phyloP scores from a whole-genome alignment of 2,113 vertebrate species.

The Puffinus mauretanicus region DNA sequence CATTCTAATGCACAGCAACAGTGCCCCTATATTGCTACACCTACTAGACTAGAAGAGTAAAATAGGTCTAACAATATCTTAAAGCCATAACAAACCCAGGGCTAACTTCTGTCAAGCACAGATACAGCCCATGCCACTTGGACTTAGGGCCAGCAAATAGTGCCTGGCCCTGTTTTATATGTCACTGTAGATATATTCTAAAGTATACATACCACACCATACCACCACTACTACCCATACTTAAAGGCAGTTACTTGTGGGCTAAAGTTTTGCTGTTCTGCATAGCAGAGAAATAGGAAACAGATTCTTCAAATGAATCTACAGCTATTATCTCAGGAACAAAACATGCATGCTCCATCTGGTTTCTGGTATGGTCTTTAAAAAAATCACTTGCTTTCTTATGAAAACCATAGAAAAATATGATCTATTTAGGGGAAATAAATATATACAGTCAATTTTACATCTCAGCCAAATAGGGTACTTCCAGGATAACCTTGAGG shows the following conservation, averaged over 20 bases:
- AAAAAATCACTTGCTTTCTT: neutral
- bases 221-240: too few relatives aligned
- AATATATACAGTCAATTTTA: neutral
- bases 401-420: neutral
- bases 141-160: neutral
- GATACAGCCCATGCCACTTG: neutral
- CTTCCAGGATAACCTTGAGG: neutral
- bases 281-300: neutral
- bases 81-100: neutral
- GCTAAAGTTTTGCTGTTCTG: neutral
- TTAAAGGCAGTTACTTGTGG: neutral
- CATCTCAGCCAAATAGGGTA: neutral
- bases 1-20: neutral
- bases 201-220: too few relatives aligned
- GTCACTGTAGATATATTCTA: neutral
- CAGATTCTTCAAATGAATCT: neutral
- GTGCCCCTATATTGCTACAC: neutral
- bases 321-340: neutral
- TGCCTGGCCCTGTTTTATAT: neutral
- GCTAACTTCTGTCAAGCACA: neutral
- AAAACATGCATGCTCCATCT: neutral
- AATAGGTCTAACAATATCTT: neutral
- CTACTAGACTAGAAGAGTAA: neutral
- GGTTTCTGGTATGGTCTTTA: neutral
- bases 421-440: neutral